Conservation (phyloP, 2,797 vertebrate genomes). For the Choloepus didactylus region DNA sequence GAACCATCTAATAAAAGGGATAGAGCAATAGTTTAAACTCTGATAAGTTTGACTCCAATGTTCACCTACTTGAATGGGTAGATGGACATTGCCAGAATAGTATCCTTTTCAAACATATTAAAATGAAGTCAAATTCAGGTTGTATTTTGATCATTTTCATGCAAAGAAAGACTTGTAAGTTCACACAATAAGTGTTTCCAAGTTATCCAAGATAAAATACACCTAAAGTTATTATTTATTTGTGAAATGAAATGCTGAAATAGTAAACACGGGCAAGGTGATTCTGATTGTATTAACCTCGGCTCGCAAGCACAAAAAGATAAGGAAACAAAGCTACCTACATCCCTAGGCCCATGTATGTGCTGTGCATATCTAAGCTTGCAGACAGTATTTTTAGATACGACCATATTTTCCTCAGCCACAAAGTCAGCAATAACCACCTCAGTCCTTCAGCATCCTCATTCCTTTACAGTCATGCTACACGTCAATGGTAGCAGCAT, state of each 20-base stretch:
- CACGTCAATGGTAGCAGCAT: not conserved
- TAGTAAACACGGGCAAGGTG: not conserved
- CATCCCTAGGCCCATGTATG: not conserved
- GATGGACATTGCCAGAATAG: not conserved
- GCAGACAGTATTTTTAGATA: not conserved
- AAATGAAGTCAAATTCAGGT: not conserved
- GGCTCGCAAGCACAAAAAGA: not conserved
- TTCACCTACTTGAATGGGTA: not conserved
- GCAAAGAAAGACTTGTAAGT: not conserved
- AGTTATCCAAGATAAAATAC: not conserved
- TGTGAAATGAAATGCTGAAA: not conserved
- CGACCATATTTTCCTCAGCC: not conserved
- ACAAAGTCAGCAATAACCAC: not conserved
- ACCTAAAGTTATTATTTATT: not conserved
- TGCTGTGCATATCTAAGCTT: not conserved
- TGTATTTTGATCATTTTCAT: not conserved
- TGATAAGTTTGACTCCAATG: not conserved
- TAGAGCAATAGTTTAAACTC: not conserved
- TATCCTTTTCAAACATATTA: conserved; percentile 9
- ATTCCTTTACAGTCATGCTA: not conserved
- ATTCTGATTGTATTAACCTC: not conserved
- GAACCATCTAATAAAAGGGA: not conserved
- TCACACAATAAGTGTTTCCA: not conserved
- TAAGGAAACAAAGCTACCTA: not conserved
- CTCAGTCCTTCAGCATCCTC: not conserved